These are phyloP conservation scores for Eulimnadia texana DNA, from an alignment of 1,140 invertebrate genomes.

Conservation along the genomic window DNA sequence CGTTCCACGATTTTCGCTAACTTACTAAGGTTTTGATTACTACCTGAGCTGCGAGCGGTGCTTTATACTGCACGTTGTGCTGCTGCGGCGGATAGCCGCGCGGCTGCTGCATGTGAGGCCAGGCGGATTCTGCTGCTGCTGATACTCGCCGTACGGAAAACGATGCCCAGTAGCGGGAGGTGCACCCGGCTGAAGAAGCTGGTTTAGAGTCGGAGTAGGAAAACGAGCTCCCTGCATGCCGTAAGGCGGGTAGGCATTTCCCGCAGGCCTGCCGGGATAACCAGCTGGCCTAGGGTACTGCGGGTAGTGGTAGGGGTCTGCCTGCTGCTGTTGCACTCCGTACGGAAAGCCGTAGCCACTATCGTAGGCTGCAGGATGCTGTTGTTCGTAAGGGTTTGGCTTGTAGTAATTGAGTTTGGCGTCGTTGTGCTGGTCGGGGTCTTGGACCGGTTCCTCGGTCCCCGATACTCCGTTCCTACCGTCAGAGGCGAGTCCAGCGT, in stretches of 20 bases:
- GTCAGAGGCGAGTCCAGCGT: neutral
- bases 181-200: slow-evolving; percentile 4
- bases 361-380: neutral
- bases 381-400: neutral
- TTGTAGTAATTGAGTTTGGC: neutral
- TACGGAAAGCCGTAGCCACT: neutral
- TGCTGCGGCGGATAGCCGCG: neutral
- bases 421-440: too few relatives aligned
- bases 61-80: neutral
- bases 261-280: neutral
- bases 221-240: neutral
- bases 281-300: neutral
- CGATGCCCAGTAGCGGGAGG: neutral
- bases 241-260: neutral
- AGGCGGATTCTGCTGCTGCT: slow-evolving; percentile 1
- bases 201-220: slow-evolving; percentile 7
- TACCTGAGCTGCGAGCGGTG: neutral
- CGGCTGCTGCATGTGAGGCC: slow-evolving; percentile 5
- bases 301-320: neutral
- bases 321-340: neutral
- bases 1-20: neutral
- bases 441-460: neutral
- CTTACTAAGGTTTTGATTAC: neutral
- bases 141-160: slow-evolving; percentile 4
- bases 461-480: neutral